A percentile compares a stretch with the other conserved stretches of the same genome.
Conservation (phyloP, 1,140 invertebrate genomes). For the Drosophila parabipectinata region DNA sequence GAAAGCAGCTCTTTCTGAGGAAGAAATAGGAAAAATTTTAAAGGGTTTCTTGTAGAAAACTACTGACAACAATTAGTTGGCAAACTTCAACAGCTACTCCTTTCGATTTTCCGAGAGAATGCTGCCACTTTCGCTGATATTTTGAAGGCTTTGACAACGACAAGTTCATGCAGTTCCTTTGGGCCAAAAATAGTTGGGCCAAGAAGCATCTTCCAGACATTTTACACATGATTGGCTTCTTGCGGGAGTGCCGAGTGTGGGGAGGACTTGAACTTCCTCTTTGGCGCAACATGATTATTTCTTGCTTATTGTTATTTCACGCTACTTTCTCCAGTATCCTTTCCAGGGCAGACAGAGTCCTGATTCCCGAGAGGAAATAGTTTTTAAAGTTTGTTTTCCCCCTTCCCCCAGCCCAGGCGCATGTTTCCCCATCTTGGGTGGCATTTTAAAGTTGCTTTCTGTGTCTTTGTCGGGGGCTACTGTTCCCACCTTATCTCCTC, state of each 20-base stretch:
- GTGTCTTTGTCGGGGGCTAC: constrained; percentile 41
- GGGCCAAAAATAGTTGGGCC: constrained; percentile 60
- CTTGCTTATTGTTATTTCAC: constrained; percentile 80
- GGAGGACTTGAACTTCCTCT: constrained; percentile 19
- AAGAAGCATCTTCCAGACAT: constrained; percentile 46
- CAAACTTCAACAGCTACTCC: constrained; percentile 3
- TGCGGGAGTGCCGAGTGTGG: constrained; percentile 13
- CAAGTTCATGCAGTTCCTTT: constrained; percentile 30
- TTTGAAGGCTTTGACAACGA: constrained; percentile 47
- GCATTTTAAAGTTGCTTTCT: constrained; percentile 61
- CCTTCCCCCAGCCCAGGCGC: not conserved
- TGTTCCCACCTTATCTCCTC: constrained; percentile 59
- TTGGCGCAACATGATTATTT: constrained; percentile 74
- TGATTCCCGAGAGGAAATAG: constrained; percentile 32
- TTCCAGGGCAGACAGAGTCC: constrained; percentile 13
- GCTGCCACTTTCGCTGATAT: constrained; percentile 53
- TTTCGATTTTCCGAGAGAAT: constrained; percentile 39
- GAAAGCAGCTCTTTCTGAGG: not conserved
- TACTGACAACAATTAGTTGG: not conserved
- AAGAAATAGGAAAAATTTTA: not conserved
- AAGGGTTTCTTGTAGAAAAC: not conserved
- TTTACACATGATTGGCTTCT: constrained; percentile 77
- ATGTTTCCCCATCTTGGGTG: constrained; percentile 60
- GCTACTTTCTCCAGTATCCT: constrained; percentile 48
- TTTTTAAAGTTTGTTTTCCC: constrained; percentile 41